phyloP scores from a whole-genome alignment of 2,113 vertebrate genomes.

The Pachypanchax playfairii region DNA sequence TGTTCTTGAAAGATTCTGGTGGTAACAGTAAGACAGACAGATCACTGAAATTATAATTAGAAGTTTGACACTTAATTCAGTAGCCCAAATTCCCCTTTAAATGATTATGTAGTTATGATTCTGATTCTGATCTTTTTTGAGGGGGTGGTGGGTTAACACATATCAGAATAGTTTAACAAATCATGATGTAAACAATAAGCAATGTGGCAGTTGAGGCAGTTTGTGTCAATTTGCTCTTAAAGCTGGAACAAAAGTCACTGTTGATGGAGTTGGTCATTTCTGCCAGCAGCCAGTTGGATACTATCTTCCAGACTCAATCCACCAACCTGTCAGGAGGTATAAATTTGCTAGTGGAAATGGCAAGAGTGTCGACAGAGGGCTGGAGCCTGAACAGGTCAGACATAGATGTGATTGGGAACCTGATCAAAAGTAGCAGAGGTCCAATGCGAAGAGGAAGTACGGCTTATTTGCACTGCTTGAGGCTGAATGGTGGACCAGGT shows the following conservation, averaged over 20 bases:
- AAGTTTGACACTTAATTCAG: conserved; percentile 17
- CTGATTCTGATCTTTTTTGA: conserved; percentile 24
- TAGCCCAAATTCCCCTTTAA: conserved; percentile 15
- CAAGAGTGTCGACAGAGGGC: conserved; percentile 26
- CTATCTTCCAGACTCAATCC: conserved; percentile 40
- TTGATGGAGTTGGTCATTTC: conserved; percentile 25
- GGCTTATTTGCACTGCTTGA: conserved; percentile 27
- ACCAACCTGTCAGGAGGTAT: conserved; percentile 47
- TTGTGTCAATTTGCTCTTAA: conserved; percentile 29
- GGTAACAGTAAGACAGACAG: background rate
- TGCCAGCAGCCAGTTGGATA: conserved; percentile 32
- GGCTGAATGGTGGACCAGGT: conserved; percentile 34
- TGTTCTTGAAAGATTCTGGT: background rate
- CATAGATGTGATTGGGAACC: conserved; percentile 57
- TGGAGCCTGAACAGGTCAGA: conserved; percentile 42
- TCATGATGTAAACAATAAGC: conserved; percentile 36
- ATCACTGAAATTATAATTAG: conserved; percentile 13
- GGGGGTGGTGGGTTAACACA: no score
- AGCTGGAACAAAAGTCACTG: conserved; percentile 43
- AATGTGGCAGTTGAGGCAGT: conserved; percentile 28
- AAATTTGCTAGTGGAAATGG: conserved; percentile 42
- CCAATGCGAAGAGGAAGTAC: conserved; percentile 22
- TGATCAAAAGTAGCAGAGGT: conserved; percentile 58
- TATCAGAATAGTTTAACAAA: conserved; percentile 42
- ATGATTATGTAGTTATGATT: conserved; percentile 31